Conservation (phyloP, 2,888 invertebrate species). For the Meloe dianella region DNA sequence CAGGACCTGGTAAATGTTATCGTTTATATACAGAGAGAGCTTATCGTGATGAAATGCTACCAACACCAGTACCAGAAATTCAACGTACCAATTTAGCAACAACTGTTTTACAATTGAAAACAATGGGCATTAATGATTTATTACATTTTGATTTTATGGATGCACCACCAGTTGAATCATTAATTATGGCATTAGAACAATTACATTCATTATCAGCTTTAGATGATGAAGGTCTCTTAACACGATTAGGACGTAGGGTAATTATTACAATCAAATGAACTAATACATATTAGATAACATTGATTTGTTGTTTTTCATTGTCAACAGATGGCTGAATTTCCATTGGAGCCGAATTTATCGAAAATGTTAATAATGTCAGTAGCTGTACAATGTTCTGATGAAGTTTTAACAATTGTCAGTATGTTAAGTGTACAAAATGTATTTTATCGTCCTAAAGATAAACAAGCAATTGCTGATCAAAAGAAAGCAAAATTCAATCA, state of each 20-base stretch:
- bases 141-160: constrained; percentile 99
- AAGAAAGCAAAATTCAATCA: constrained; percentile 99
- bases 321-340: constrained; percentile 99
- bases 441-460: constrained; percentile 94
- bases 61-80: constrained; percentile 98
- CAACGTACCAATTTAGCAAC: constrained; percentile 97
- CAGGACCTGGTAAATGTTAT: constrained; percentile 97
- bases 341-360: constrained; percentile 95
- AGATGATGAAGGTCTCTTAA: constrained; percentile 90
- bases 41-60: constrained; percentile 98
- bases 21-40: constrained; percentile 97
- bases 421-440: constrained; percentile 99
- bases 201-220: constrained; percentile 95
- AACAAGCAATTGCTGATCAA: constrained; percentile 96
- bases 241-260: constrained; percentile 78
- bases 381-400: constrained; percentile 95
- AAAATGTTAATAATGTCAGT: constrained; percentile 99
- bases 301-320: not conserved
- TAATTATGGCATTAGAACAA: constrained; percentile 97
- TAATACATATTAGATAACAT: too few relatives aligned
- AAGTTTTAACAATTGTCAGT: constrained; percentile 96
- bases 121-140: constrained; percentile 99
- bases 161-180: constrained; percentile 95
- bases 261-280: too few relatives aligned
- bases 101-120: constrained; percentile 94